phyloP scores from a whole-genome alignment of 2,113 vertebrate genomes.

The Forbesichthys agassizii region DNA sequence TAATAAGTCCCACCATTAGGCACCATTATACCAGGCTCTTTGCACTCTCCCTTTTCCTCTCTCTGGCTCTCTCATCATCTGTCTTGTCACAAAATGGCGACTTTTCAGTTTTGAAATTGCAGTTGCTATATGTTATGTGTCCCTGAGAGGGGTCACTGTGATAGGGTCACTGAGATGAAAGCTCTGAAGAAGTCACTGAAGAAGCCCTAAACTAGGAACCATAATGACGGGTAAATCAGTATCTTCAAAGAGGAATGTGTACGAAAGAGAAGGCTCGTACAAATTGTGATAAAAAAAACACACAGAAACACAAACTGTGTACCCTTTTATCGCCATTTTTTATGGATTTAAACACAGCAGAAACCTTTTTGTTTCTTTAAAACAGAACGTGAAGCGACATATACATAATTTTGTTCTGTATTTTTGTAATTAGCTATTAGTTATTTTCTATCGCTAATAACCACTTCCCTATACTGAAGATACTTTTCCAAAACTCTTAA shows the following conservation, averaged over 20 bases:
- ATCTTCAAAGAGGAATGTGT: slow-evolving; percentile 52
- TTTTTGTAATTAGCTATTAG: too few species aligned
- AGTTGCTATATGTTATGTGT: slow-evolving; percentile 39
- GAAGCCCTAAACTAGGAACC: slow-evolving; percentile 3
- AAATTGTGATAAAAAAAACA: too few species aligned
- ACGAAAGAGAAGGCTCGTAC: too few species aligned
- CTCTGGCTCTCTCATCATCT: not conserved
- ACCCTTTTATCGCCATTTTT: too few species aligned
- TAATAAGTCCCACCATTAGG: not conserved
- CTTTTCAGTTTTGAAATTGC: slow-evolving; percentile 63
- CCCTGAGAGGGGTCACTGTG: slow-evolving; percentile 35
- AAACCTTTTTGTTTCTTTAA: too few species aligned
- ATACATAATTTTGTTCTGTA: too few species aligned
- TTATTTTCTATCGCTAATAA: too few species aligned
- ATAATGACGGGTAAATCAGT: slow-evolving; percentile 1
- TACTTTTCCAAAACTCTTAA: too few species aligned
- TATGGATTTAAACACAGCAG: too few species aligned
- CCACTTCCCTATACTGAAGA: too few species aligned
- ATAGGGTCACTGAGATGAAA: slow-evolving; percentile 63
- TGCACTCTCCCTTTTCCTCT: slow-evolving; percentile 7
- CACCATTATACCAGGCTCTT: not conserved
- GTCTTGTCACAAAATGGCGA: slow-evolving; percentile 49
- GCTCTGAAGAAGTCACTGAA: slow-evolving; percentile 16
- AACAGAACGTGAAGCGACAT: too few species aligned
- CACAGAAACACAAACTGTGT: too few species aligned